These are phyloP conservation scores for Chaunax sp. DNA, from an alignment of 2,797 vertebrate genomes.

Conservation along the genomic window DNA sequence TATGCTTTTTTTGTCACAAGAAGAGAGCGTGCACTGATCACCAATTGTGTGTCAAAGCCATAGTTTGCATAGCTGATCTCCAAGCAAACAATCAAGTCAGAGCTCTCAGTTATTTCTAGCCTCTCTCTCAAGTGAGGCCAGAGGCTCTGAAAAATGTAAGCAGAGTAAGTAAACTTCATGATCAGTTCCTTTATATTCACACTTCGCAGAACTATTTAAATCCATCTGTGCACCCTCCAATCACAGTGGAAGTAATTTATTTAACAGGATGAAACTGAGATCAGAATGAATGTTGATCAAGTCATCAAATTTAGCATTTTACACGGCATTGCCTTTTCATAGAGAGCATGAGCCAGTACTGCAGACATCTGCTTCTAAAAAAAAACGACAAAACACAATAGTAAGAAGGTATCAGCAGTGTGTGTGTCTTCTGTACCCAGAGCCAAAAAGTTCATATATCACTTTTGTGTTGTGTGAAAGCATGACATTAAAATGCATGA, in stretches of 20 bases:
- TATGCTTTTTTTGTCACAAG: conserved; percentile 2
- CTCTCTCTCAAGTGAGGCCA: conserved; percentile 26
- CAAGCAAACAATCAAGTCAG: conserved; percentile 49
- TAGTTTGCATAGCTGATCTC: background rate
- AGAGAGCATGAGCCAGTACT: background rate
- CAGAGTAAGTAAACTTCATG: conserved; percentile 1
- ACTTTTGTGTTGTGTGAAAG: background rate
- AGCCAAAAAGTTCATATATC: conserved; percentile 5
- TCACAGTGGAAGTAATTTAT: background rate
- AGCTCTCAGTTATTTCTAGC: conserved; percentile 46
- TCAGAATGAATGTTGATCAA: background rate
- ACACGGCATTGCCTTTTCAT: background rate
- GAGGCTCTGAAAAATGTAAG: conserved; percentile 9
- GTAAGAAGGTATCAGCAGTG: background rate
- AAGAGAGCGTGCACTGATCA: conserved; percentile 1
- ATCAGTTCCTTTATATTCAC: background rate
- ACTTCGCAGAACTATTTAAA: background rate
- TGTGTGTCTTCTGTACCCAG: background rate
- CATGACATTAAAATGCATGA: background rate
- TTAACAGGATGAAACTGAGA: background rate
- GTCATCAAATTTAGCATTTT: background rate
- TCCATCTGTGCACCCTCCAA: background rate
- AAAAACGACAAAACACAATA: background rate
- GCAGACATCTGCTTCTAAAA: conserved; percentile 21
- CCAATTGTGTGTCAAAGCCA: background rate